Base-by-base conservation (phyloP, 2,113 vertebrate species). In the Laticauda laticaudata region DNA sequence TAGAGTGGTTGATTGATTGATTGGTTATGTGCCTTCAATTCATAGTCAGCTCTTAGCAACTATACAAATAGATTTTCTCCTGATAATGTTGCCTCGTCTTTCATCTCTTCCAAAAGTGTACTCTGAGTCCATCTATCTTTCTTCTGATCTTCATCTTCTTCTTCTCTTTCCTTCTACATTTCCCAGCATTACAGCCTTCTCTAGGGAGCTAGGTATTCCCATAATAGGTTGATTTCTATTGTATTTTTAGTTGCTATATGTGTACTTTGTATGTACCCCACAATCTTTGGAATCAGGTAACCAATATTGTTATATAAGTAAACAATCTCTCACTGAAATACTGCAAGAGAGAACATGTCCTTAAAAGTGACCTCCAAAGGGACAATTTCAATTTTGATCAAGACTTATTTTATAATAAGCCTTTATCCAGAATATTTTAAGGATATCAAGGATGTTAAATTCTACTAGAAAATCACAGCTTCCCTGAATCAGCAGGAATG, bases 401-500 rank as follows among this genome's bases (percentile, higher is more conserved):
- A 81, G 75, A 81, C 34, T 81, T 81, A 81, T 81, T 81, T 81
- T 43, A 81, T 43, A 81, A 88, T 88, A 51, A 75, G 34, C 24
- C 51, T n/a, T 92, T 92, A 89, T 89, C 14, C 61, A 39, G 12
- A 24, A 90, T 81, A 86, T 53, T 54, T 93, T 92, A 92, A 92
- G 45, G 24, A 18, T 90, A 15, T 89, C 24, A 61, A 55, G 48
- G 18, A 26, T 86, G 69, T 11, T 23, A 90, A 92, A 85, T 86
- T 90, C n/a, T n/a, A 8, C 88, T 69, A 91, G 23, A 7, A 59
- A 85, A 11, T 69, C 54, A 48, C 7, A 64, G 45, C 24, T 92
- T 18, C 24, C 24, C 75, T 93, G 90, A 89, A 61, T 93, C 90
- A 86, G 69, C 75, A 90, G 91, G 86, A 93, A 93, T 91, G 55